These are phyloP conservation scores for Motacilla alba DNA, from an alignment of 2,113 vertebrate genomes.

Conservation along the genomic window DNA sequence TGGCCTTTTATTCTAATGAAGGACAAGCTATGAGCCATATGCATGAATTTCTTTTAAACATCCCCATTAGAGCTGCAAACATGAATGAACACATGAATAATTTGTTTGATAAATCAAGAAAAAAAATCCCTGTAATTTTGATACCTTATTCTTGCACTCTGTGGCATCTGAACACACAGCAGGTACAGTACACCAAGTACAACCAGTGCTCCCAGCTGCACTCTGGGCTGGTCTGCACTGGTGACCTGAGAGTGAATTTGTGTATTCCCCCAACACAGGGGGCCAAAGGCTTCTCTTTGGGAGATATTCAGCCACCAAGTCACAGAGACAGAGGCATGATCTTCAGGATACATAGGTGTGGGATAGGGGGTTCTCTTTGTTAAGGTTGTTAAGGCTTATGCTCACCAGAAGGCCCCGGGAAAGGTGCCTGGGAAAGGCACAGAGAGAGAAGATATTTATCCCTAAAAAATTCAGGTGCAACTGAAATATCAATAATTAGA, in stretches of 20 bases:
- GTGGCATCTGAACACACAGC: background rate
- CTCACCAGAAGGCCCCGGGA: background rate
- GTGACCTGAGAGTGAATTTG: too few species aligned
- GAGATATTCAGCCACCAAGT: background rate
- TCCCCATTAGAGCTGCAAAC: background rate
- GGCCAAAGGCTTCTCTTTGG: background rate
- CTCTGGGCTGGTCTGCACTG: background rate
- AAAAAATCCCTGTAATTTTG: background rate
- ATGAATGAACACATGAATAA: too few species aligned
- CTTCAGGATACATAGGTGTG: background rate
- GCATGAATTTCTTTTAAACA: background rate
- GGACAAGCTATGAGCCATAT: background rate
- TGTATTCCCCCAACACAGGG: fast-evolving
- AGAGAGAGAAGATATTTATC: background rate
- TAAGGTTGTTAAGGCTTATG: background rate
- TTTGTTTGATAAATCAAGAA: background rate
- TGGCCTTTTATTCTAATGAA: background rate
- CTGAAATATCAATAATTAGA: background rate
- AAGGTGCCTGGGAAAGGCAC: background rate
- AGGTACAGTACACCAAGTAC: fast-evolving
- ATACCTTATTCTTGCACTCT: background rate
- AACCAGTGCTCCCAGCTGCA: too few species aligned
- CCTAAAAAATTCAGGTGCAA: background rate
- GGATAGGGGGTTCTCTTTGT: background rate
- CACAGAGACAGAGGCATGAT: background rate